Evolutionary conservation across 1,140 invertebrate genomes (phyloP).

Genomic region (Heliothis virescens): DNA sequence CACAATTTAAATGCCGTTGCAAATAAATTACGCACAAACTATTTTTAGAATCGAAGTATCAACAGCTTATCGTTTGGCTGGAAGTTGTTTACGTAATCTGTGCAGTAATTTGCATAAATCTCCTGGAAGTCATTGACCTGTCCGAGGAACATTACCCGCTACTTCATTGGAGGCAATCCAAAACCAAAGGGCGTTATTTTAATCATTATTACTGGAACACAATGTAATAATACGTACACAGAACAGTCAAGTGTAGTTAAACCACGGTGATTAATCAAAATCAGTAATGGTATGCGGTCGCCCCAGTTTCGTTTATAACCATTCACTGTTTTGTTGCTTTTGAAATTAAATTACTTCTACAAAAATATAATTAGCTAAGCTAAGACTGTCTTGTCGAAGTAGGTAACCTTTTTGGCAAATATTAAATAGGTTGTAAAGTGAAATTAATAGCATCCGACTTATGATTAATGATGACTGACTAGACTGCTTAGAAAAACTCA

Average conservation of each 20-base stretch:
- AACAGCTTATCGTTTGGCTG: conserved; percentile 33
- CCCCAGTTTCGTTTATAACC: conserved; percentile 22
- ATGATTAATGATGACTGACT: conserved; percentile 27
- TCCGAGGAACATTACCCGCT: conserved; percentile 40
- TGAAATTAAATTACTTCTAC: conserved; percentile 10
- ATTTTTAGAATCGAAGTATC: conserved; percentile 29
- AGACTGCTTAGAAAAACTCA: neutral
- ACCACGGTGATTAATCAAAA: conserved; percentile 31
- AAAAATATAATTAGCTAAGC: conserved; percentile 25
- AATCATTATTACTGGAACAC: neutral
- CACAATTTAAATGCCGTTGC: conserved; percentile 5
- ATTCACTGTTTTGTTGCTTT: conserved; percentile 29
- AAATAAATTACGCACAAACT: conserved; percentile 8
- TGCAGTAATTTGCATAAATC: conserved; percentile 53
- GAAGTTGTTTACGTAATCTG: conserved; percentile 52
- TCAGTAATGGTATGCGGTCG: conserved; percentile 28
- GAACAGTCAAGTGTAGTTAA: neutral
- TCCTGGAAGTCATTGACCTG: conserved; percentile 55
- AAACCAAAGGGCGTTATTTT: conserved; percentile 10
- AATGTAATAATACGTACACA: neutral
- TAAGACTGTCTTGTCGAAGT: neutral
- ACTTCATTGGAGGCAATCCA: conserved; percentile 51
- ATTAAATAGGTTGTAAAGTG: conserved; percentile 33
- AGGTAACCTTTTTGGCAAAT: conserved; percentile 42
- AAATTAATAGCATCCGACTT: conserved; percentile 21